Evolutionary conservation across 2,888 invertebrate genomes (phyloP), one percentile per base, ranked within the genome.

Genomic region (Harpalus rubripes): DNA sequence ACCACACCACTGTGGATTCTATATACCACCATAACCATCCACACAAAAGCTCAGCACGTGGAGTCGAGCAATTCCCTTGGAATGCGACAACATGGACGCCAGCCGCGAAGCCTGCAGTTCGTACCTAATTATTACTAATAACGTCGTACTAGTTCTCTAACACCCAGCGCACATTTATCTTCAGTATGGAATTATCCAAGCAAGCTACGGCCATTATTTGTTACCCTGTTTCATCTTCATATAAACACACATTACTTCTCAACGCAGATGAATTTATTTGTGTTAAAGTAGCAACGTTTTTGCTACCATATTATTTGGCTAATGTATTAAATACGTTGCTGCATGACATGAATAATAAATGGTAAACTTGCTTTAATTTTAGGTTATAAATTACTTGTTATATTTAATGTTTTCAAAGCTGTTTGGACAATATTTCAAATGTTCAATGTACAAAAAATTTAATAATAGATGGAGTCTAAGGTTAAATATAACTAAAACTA

Each of bases 41-140:
- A 44, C 72, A 74, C 72, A 41, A 74, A 44, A 74, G 72, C 72
- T 74, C 44, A 41, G 10, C 44, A 12, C 6, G 12, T 0, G 44
- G 15, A n/a, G 39, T 26, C 18, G 41, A 74, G 18, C 72, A 44
- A 74, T 74, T 44, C 44, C 44, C 44, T 10, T 16, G 72, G 72
- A 74, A 74, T 74, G 72, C 44, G 16, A 15, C 68, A 6, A 74
- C 72, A 74, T 44, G 22, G n/a, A 7, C 72, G 39, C n/a, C 63
- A 26, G 63, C 63, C 68, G 8, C 15, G 39, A n/a, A 18, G 44
- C 8, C 44, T 74, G 44, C 41, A 74, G 18, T 41, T 74, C 18
- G 8, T 32, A 44, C 72, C 72, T 74, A 74, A 74, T 74, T 74
- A 74, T 74, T 44, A 74, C 72, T 74, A 74, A 74, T 74, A 74